These are phyloP conservation scores for Lepidocyrtinus sp. DNA, from an alignment of 2,888 invertebrate species.

Conservation along the genomic window DNA sequence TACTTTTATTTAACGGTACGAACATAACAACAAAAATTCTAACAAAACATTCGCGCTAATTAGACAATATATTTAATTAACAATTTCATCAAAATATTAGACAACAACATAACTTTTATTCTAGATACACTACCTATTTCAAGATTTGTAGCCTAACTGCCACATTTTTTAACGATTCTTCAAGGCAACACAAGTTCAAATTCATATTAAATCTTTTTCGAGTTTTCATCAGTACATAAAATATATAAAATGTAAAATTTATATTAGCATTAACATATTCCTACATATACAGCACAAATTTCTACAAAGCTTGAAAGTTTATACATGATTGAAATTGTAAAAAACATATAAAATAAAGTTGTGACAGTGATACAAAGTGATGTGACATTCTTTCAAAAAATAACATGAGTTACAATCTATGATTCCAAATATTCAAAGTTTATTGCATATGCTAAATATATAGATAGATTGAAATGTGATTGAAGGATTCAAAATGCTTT, in stretches of 20 bases:
- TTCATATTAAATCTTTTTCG: neutral
- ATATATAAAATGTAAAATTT: neutral
- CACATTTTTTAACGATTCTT: neutral
- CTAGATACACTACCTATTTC: neutral
- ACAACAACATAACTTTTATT: neutral
- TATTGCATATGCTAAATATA: neutral
- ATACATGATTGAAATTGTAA: neutral
- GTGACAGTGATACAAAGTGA: slow-evolving; percentile 18
- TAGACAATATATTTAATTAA: slow-evolving; percentile 26
- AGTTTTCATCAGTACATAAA: neutral
- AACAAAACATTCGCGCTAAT: slow-evolving; percentile 33
- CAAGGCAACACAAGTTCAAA: neutral
- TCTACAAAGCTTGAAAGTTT: neutral
- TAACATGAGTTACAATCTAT: neutral
- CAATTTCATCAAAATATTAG: slow-evolving; percentile 9
- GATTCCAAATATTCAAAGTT: neutral
- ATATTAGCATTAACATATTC: neutral
- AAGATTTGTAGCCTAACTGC: neutral
- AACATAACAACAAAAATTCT: slow-evolving; percentile 45
- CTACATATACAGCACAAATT: neutral
- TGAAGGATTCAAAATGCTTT: too few species aligned
- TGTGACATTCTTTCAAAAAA: neutral
- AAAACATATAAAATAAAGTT: neutral
- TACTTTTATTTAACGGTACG: slow-evolving; percentile 34
- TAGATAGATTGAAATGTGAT: too few species aligned